Evolutionary conservation across 2,113 vertebrate genomes (phyloP), one percentile per base, ranked within the genome.

Genomic region (Siniperca chuatsi): DNA sequence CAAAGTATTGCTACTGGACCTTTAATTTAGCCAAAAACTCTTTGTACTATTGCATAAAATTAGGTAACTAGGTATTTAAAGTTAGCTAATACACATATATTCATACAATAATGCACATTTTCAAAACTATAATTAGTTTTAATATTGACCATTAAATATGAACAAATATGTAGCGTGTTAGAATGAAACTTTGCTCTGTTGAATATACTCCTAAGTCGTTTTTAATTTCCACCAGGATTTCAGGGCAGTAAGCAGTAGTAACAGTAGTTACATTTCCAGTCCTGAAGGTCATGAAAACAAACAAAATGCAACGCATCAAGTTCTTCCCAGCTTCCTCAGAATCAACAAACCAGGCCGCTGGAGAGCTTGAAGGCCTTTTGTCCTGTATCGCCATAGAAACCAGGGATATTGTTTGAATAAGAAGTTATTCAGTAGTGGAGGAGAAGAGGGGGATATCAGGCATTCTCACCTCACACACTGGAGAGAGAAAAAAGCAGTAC

Each of bases 371-470:
- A 72, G 87, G 90, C 87, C 79, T 70, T 64, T 86, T 82, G 79
- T 83, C 82, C 69, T 46, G 66, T 0, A 65, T 90, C 4, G 37
- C 87, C 90, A 91, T 93, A 78, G 92, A 91, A 92, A 94, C 94
- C 80, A 65, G 42, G 23, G 37, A 64, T 54, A 54, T 70, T 95
- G 92, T 95, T 95, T 96, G 87, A 78, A 66, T 89, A 94, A 92
- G 90, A 66, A 84, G 91, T 96, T 94, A 95, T 81, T 91, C 73
- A 93, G 92, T 95, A 67, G 82, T 44, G 75, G 84, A 90, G 52
- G 18, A 87, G 79, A 87, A 69, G 61, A 64, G 61, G 33, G 65
- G n/a, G 35, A 23, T 55, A 81, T 25, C 52, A 23, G 48, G 21
- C 50, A 42, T 71, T 87, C 46, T 78, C 66, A 83, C 35, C 80